phyloP scores from a whole-genome alignment of 2,113 vertebrate species.

The Labeo rohita region DNA sequence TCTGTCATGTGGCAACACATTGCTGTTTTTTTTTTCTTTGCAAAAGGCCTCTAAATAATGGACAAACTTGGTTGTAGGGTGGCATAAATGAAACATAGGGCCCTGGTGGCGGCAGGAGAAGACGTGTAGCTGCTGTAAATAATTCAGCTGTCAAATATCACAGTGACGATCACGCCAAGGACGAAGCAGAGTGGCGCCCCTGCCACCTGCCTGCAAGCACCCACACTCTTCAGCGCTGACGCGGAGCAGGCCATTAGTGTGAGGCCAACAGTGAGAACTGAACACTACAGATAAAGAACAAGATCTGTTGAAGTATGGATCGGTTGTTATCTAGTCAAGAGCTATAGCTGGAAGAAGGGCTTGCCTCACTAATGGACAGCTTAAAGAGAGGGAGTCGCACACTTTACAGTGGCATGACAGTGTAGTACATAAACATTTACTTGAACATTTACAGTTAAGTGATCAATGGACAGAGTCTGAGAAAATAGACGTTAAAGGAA shows the following conservation, averaged over 20 bases:
- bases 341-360: neutral
- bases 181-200: conserved; percentile 58
- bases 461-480: neutral
- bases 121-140: conserved; percentile 76
- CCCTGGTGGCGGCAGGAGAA: conserved; percentile 63
- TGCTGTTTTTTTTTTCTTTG: conserved; percentile 71
- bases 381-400: conserved; percentile 34
- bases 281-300: conserved; percentile 46
- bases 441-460: too few species aligned
- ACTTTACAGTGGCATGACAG: conserved; percentile 26
- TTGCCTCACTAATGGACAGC: conserved; percentile 43
- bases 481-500: too few species aligned
- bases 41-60: conserved; percentile 86
- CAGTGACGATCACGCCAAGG: conserved; percentile 70
- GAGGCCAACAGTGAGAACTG: conserved; percentile 40
- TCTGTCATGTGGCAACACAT: conserved; percentile 82
- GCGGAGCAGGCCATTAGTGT: conserved; percentile 43
- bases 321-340: conserved; percentile 46
- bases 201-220: conserved; percentile 70
- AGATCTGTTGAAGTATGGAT: conserved; percentile 35
- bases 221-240: conserved; percentile 51
- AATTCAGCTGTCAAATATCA: conserved; percentile 74
- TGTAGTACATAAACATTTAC: conserved; percentile 34
- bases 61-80: conserved; percentile 72
- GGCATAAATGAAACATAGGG: conserved; percentile 88